Conservation (phyloP, 2,113 vertebrate species). For the Cryptomyrus ogoouensis region DNA sequence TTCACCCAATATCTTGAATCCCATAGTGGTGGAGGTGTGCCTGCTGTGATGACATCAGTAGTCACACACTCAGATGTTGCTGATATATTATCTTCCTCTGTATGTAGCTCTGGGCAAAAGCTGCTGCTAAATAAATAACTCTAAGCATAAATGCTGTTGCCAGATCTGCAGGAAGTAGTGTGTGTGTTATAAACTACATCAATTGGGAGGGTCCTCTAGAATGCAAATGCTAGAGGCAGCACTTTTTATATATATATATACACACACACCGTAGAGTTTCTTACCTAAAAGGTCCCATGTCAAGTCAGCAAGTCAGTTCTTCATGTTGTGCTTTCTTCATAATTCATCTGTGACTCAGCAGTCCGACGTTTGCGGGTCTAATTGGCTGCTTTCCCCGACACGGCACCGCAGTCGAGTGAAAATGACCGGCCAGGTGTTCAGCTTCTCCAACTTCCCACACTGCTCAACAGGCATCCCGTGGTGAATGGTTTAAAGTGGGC, state of each 20-base stretch:
- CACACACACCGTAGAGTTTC: neutral
- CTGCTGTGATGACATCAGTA: neutral
- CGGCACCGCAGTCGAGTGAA: neutral
- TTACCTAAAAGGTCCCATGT: neutral
- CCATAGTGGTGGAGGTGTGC: neutral
- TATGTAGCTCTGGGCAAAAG: neutral
- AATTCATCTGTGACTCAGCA: neutral
- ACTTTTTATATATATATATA: too few species aligned
- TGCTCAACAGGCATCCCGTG: neutral
- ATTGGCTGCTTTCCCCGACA: neutral
- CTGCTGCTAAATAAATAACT: neutral
- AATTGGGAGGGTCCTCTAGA: constrained; percentile 24
- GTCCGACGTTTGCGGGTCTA: neutral
- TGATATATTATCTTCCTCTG: neutral
- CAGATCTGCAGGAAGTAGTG: too few species aligned
- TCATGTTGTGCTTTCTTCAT: neutral
- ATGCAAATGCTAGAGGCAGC: neutral
- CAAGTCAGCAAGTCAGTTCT: neutral
- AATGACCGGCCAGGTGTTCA: neutral
- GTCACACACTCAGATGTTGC: neutral
- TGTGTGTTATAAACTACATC: neutral
- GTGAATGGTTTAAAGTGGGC: neutral
- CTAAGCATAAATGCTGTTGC: neutral
- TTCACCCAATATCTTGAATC: neutral
- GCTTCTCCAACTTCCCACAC: neutral